Evolutionary conservation across 2,888 invertebrate species (phyloP).

Genomic region (Lasioglossum morio): DNA sequence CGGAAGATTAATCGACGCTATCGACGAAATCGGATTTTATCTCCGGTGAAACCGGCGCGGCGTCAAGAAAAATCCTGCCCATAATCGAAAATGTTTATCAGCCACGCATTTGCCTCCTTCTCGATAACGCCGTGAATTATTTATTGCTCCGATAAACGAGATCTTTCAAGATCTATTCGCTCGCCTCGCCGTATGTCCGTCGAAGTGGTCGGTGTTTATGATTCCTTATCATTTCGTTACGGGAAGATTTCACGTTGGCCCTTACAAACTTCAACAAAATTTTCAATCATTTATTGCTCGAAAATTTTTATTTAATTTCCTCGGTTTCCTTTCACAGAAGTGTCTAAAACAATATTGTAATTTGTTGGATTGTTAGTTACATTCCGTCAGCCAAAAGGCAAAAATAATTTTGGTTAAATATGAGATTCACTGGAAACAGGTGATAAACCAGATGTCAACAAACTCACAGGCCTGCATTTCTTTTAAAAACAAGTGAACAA

Average conservation of each 20-base stretch:
- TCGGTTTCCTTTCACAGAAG: no score
- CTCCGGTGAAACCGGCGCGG: not conserved
- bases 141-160: not conserved
- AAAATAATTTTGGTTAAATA: no score
- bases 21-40: conserved; percentile 16
- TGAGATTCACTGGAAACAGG: no score
- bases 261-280: no score
- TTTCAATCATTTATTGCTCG: no score
- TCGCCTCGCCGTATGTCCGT: not conserved
- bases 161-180: not conserved
- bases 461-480: no score
- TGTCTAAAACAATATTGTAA: no score
- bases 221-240: not conserved
- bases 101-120: not conserved
- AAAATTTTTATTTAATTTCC: no score
- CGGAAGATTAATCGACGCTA: conserved; percentile 22
- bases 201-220: not conserved
- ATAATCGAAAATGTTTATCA: not conserved
- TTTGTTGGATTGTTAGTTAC: no score
- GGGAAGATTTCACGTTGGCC: not conserved
- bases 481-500: no score
- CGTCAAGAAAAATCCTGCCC: not conserved
- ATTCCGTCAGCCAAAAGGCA: no score
- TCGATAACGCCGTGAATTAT: not conserved
- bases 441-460: no score